Base-by-base conservation (phyloP, 2,113 vertebrate genomes). In the Chaetura pelagica region DNA sequence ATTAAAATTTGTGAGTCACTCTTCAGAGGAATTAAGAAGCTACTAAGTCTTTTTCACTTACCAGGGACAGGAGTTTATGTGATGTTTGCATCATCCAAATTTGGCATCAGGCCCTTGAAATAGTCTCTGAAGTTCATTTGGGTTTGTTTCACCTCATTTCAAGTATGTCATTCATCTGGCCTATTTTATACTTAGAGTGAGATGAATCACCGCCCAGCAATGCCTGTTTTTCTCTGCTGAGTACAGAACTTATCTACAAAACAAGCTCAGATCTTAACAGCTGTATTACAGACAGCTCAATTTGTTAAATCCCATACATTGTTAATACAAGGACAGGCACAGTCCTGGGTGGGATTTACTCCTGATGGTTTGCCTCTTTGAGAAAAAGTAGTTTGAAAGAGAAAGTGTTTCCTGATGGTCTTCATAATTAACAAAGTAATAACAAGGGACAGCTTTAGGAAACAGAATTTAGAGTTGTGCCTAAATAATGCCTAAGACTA, bases 51-150 rank as follows among this genome's bases (percentile, higher is more conserved):
- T 84, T 58, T 74, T 89, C 69, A n/a, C n/a, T 72, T 71, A 24
- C 38, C 46, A 64, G n/a, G 9, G 15, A 11, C 10, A 92, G 73
- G 77, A 75, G 35, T 15, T 84, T 64, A 44, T 24, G 58, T 76
- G 93, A 61, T 78, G 83, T 87, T 91, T 91, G 3, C 74, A 95
- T 83, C 75, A 82, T 76, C 40, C 49, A 54, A 58, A 84, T 78
- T 82, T 93, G 77, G 27, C 35, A 62, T 48, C 27, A 57, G 17
- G 24, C 4, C 19, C 55, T 63, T 75, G 4, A 92, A 94, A 89
- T 57, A 90, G 55, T 63, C 59, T 38, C 73, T 75, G 74, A 40
- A 75, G n/a, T 48, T 84, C 58, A 72, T 78, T 44, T 84, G 44
- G 57, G 62, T 64, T 93, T 44, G 52, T 89, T 91, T 83, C 75